Conservation (phyloP, 1,140 invertebrate species). For the Littorina saxatilis region DNA sequence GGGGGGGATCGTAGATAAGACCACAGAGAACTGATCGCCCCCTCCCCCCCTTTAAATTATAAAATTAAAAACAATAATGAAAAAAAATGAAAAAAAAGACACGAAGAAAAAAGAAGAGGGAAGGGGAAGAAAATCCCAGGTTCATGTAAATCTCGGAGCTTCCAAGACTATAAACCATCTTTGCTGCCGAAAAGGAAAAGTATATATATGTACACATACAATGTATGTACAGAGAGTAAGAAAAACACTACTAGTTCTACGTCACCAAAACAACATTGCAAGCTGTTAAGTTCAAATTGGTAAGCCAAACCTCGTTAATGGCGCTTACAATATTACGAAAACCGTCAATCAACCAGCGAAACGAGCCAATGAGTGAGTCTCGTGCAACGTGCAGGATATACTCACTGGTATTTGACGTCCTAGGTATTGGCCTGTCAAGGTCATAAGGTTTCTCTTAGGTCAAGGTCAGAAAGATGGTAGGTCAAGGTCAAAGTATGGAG, state of each 20-base stretch:
- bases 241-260: slow-evolving; percentile 27
- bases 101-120: no score
- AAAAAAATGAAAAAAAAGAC: no score
- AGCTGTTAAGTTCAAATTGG: slow-evolving; percentile 7
- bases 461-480: not conserved
- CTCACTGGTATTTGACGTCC: slow-evolving; percentile 27
- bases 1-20: no score
- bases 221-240: slow-evolving; percentile 14
- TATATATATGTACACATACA: slow-evolving; percentile 36
- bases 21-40: no score
- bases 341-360: not conserved
- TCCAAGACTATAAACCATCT: no score
- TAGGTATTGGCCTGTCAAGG: slow-evolving; percentile 25
- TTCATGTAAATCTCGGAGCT: no score
- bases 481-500: not conserved
- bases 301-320: not conserved
- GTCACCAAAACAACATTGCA: not conserved
- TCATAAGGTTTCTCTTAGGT: no score
- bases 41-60: no score
- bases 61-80: no score
- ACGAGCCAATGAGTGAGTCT: not conserved
- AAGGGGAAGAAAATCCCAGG: no score
- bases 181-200: no score
- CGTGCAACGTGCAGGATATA: not conserved
- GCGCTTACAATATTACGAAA: no score